Percentiles rank a stretch among this genome's conserved stretches.
These are phyloP conservation scores for Austrolebias charrua DNA, from an alignment of 2,797 vertebrate genomes.

Conservation along the genomic window DNA sequence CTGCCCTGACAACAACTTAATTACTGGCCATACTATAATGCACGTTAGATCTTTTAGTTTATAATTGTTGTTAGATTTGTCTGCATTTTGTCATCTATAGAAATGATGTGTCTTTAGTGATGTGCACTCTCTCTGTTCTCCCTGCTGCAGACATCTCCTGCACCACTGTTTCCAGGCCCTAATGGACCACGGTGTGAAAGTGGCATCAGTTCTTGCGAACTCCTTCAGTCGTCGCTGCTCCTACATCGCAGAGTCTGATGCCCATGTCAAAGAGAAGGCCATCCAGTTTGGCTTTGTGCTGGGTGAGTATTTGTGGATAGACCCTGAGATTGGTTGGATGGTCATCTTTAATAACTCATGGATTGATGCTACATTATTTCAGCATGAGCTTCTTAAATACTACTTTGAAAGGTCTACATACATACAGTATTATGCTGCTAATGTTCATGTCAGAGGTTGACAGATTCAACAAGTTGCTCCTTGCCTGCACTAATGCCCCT, in stretches of 20 bases:
- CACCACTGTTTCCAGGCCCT: slow-evolving; percentile 99
- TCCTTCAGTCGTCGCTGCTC: slow-evolving; percentile 98
- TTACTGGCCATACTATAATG: neutral
- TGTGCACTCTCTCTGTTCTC: neutral
- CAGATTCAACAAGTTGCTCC: neutral
- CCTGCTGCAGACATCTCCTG: slow-evolving; percentile 87
- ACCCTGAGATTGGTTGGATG: neutral
- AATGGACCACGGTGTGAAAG: slow-evolving; percentile 99
- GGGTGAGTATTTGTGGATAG: slow-evolving; percentile 75
- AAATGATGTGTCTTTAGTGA: neutral
- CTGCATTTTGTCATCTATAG: neutral
- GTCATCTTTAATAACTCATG: too few species aligned
- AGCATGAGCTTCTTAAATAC: neutral
- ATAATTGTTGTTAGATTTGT: neutral
- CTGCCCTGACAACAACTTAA: neutral
- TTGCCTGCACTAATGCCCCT: neutral
- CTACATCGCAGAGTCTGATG: slow-evolving; percentile 96
- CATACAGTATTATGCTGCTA: neutral
- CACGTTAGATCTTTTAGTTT: neutral
- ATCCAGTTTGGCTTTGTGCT: slow-evolving; percentile 98
- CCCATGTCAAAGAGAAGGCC: slow-evolving; percentile 96
- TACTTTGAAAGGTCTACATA: neutral
- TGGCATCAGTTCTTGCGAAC: slow-evolving; percentile 95
- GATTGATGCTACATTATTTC: too few species aligned
- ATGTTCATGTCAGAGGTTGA: neutral